Percentiles rank a stretch among this genome's conserved stretches.
phyloP scores from a whole-genome alignment of 2,888 invertebrate species.

The Eupithecia subumbrata region DNA sequence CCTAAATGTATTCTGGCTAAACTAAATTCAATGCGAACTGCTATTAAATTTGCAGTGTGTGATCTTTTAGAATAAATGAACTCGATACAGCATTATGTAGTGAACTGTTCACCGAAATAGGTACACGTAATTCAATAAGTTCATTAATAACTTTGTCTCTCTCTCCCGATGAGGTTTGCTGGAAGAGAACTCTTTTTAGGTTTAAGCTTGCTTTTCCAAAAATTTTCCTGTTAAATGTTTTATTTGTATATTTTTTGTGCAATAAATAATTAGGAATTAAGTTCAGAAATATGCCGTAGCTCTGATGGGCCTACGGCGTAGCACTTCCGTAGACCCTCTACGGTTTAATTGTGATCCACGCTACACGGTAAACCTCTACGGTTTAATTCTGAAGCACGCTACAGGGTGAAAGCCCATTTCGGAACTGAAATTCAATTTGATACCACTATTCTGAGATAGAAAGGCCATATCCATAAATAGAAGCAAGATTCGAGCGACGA shows the following conservation, averaged over 20 bases:
- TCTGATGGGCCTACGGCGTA: not conserved
- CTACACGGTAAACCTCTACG: too few species aligned
- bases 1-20: not conserved
- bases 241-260: too few species aligned
- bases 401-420: conserved; percentile 4
- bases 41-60: not conserved
- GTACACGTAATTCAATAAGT: not conserved
- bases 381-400: conserved; percentile 5
- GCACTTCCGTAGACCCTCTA: conserved; percentile 3
- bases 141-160: too few species aligned
- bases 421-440: conserved; percentile 19
- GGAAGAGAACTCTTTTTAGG: too few species aligned
- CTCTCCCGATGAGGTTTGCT: too few species aligned
- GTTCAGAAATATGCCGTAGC: not conserved
- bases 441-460: conserved; percentile 10
- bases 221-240: too few species aligned
- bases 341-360: conserved; percentile 5
- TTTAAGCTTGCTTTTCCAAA: too few species aligned
- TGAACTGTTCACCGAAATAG: not conserved
- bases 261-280: too few species aligned
- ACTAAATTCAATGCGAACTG: not conserved
- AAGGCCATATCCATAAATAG: conserved; percentile 15
- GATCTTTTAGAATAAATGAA: not conserved
- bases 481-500: conserved; percentile 10
- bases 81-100: not conserved